These are phyloP conservation scores for Sesamia nonagrioides DNA, from an alignment of 1,140 invertebrate species.

Conservation along the genomic window DNA sequence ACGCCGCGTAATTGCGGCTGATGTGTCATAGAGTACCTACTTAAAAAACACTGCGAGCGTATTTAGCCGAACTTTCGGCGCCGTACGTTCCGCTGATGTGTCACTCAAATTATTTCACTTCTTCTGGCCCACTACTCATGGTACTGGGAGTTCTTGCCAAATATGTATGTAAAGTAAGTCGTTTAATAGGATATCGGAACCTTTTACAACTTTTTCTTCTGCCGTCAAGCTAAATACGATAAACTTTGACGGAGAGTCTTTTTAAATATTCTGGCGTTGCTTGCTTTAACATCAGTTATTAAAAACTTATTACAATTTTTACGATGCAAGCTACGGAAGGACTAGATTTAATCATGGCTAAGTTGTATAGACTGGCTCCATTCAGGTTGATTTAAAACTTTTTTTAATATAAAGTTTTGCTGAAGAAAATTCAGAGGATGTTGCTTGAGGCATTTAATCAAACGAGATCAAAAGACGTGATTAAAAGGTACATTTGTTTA, in stretches of 20 bases:
- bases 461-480: not conserved
- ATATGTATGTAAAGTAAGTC: not conserved
- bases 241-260: constrained; percentile 19
- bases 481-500: not conserved
- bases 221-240: not conserved
- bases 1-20: too few species aligned
- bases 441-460: not conserved
- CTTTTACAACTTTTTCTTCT: constrained; percentile 9
- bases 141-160: too few species aligned
- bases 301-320: constrained; percentile 45
- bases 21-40: too few species aligned
- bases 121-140: too few species aligned
- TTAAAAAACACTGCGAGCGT: too few species aligned
- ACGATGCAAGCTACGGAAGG: constrained; percentile 23
- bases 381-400: constrained; percentile 38
- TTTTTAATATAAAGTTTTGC: constrained; percentile 26
- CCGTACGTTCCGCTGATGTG: too few species aligned
- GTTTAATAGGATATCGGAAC: constrained; percentile 1
- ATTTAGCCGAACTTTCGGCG: too few species aligned
- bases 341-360: constrained; percentile 36
- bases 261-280: constrained; percentile 15
- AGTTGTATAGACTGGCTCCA: constrained; percentile 7
- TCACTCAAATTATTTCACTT: too few species aligned
- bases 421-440: constrained; percentile 14
- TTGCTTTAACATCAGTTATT: constrained; percentile 38